Evolutionary conservation across 1,140 invertebrate genomes (phyloP).

Genomic region (Panagrolaimus sp.): DNA sequence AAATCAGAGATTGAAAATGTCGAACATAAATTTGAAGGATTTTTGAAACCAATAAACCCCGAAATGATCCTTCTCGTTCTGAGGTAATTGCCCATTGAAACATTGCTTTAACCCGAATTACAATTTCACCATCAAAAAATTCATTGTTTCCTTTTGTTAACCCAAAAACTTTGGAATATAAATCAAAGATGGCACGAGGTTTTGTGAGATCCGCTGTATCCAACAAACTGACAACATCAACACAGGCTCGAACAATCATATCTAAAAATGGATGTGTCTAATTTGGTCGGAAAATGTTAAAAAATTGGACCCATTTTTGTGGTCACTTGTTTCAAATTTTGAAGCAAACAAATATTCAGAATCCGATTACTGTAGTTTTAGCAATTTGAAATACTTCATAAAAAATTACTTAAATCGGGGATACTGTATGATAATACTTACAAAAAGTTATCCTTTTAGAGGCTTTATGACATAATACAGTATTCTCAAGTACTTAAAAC

Average conservation of each 20-base stretch:
- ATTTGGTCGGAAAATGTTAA: background rate
- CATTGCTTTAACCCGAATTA: conserved; percentile 29
- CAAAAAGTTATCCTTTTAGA: too few relatives aligned
- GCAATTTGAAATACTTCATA: too few relatives aligned
- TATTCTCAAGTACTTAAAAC: too few relatives aligned
- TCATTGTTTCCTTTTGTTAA: conserved; percentile 12
- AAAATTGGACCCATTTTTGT: too few relatives aligned
- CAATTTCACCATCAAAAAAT: conserved; percentile 19
- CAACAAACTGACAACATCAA: conserved; percentile 32
- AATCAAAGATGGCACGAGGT: conserved; percentile 27
- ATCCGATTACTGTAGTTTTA: too few relatives aligned
- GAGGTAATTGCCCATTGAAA: conserved; percentile 41
- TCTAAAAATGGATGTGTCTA: conserved; percentile 25
- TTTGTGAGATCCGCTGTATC: conserved; percentile 29
- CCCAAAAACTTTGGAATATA: conserved; percentile 39
- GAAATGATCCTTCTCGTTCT: conserved; percentile 43
- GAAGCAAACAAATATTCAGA: background rate
- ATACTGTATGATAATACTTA: too few relatives aligned
- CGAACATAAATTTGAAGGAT: conserved; percentile 31
- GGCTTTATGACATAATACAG: too few relatives aligned
- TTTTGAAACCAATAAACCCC: conserved; percentile 35
- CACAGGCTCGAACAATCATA: conserved; percentile 37
- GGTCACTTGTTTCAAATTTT: background rate
- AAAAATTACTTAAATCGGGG: too few relatives aligned
- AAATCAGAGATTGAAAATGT: background rate